These are phyloP conservation scores for Tetragonisca angustula DNA, from an alignment of 2,888 invertebrate genomes.

Conservation along the genomic window DNA sequence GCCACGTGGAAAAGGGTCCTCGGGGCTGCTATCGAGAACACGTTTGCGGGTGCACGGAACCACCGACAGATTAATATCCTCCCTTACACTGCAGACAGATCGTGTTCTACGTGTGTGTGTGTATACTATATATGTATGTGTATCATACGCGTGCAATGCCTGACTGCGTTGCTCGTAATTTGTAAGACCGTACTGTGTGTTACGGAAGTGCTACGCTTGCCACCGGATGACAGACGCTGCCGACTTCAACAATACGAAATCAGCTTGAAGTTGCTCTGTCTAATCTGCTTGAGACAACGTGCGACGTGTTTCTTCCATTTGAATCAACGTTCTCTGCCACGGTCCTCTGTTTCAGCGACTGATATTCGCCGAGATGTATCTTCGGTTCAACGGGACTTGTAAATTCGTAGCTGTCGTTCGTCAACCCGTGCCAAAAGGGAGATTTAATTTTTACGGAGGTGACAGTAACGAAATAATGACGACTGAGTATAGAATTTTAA, in stretches of 20 bases:
- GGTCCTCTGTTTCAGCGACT: neutral
- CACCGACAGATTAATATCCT: conserved; percentile 39
- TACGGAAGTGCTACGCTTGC: conserved; percentile 38
- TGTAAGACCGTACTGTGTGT: conserved; percentile 34
- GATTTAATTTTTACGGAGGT: too few relatives aligned
- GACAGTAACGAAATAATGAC: too few relatives aligned
- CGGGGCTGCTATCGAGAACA: neutral
- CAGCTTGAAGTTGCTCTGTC: conserved; percentile 36
- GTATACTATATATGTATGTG: neutral
- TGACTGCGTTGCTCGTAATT: conserved; percentile 54
- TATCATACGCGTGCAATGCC: conserved; percentile 33
- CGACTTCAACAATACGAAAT: conserved; percentile 52
- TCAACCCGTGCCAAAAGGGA: too few relatives aligned
- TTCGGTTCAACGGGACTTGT: too few relatives aligned
- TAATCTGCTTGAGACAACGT: conserved; percentile 21
- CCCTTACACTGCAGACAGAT: neutral
- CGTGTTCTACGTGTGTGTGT: neutral
- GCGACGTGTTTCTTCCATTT: neutral
- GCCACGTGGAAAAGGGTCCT: neutral
- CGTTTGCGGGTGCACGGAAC: neutral
- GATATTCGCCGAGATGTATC: neutral
- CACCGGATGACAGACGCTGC: conserved; percentile 29
- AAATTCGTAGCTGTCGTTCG: too few relatives aligned
- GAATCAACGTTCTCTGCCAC: conserved; percentile 27
- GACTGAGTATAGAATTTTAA: too few relatives aligned